Evolutionary conservation across 1,140 invertebrate genomes (phyloP).

Genomic region (Ceratina japonica): DNA sequence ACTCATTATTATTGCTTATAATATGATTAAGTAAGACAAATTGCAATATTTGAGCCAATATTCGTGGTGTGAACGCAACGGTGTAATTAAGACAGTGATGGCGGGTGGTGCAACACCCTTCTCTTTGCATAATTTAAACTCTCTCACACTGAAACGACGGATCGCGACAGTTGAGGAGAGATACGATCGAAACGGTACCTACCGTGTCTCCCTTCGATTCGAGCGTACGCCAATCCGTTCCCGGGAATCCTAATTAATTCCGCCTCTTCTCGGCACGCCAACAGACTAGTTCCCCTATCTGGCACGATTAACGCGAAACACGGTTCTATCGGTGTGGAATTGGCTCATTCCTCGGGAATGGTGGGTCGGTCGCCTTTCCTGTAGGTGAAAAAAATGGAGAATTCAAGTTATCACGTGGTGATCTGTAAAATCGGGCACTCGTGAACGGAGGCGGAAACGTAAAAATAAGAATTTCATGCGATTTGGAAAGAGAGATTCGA

Average conservation of each 20-base stretch:
- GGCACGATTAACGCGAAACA: constrained; percentile 55
- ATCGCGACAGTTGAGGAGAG: constrained; percentile 54
- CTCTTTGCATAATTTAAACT: constrained; percentile 54
- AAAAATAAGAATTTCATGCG: background rate
- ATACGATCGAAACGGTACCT: constrained; percentile 58
- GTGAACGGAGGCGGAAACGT: background rate
- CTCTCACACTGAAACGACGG: constrained; percentile 39
- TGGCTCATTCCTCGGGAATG: constrained; percentile 41
- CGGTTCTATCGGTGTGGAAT: constrained; percentile 51
- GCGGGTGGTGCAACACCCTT: constrained; percentile 20
- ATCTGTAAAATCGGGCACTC: background rate
- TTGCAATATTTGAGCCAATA: no score
- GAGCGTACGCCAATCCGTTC: constrained; percentile 50
- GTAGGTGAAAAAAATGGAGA: no score
- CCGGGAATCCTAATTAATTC: constrained; percentile 59
- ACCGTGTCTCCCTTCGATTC: constrained; percentile 44
- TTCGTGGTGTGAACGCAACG: no score
- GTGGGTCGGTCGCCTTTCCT: background rate
- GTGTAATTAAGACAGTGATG: constrained; percentile 58
- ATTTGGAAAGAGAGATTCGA: background rate
- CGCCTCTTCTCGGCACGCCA: constrained; percentile 47
- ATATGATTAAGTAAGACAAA: no score
- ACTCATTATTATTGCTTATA: no score
- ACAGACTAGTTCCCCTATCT: constrained; percentile 47
- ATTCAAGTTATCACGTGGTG: background rate